These are phyloP conservation scores for Dolichallabes microphthalmus DNA, from an alignment of 2,113 vertebrate genomes.

Conservation along the genomic window DNA sequence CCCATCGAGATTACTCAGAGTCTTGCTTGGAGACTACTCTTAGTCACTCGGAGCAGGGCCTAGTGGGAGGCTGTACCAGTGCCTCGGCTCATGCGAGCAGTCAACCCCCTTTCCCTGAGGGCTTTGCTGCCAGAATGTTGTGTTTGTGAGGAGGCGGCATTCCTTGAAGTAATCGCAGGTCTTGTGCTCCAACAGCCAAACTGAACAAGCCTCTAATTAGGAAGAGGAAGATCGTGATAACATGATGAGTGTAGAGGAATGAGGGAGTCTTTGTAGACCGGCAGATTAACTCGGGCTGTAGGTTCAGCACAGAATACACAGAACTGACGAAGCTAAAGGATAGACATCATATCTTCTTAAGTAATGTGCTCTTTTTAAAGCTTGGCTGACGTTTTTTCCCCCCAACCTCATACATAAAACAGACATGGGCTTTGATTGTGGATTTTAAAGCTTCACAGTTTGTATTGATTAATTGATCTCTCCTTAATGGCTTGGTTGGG, in stretches of 20 bases:
- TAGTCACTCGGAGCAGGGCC: neutral
- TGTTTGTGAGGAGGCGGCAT: conserved; percentile 28
- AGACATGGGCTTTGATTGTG: neutral
- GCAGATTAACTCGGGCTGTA: neutral
- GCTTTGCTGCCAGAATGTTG: conserved; percentile 9
- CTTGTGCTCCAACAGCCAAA: conserved; percentile 3
- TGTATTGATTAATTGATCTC: conserved; percentile 8
- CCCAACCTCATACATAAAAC: neutral
- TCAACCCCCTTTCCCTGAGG: conserved; percentile 8
- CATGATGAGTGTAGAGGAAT: conserved; percentile 4
- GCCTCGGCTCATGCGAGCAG: conserved; percentile 6
- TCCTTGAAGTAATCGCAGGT: conserved; percentile 13
- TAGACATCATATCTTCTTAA: neutral
- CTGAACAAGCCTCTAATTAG: conserved; percentile 29
- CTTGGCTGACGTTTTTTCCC: neutral
- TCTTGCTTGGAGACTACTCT: conserved; percentile 18
- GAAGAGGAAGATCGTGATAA: conserved; percentile 16
- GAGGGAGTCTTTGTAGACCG: neutral
- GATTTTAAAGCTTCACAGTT: neutral
- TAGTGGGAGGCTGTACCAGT: conserved; percentile 38
- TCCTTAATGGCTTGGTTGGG: neutral
- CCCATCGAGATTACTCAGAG: neutral
- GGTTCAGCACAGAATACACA: neutral
- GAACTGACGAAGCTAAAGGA: neutral
- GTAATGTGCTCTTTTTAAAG: conserved; percentile 1